phyloP scores from a whole-genome alignment of 2,797 vertebrate genomes.

The Calcarius lapponicus region DNA sequence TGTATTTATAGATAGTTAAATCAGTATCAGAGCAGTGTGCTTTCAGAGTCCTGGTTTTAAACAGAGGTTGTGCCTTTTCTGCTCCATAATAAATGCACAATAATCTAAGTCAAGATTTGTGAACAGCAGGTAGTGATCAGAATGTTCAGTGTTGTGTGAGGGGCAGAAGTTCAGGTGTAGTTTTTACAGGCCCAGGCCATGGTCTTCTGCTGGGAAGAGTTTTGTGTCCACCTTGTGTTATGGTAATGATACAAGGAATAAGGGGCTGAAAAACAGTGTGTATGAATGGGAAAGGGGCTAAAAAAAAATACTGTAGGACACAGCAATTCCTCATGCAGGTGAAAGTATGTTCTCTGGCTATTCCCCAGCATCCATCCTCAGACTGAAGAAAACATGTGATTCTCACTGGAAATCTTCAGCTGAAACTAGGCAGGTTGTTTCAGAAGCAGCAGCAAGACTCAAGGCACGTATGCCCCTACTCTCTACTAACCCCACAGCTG shows the following conservation, averaged over 20 bases:
- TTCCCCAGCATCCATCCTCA: neutral
- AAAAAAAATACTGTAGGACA: neutral
- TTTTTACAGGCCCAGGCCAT: neutral
- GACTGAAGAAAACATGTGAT: neutral
- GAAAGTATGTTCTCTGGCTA: neutral
- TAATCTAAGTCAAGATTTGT: neutral
- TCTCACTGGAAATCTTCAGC: neutral
- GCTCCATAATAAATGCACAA: neutral
- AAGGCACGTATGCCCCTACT: neutral
- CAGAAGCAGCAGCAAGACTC: neutral
- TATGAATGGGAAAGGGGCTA: neutral
- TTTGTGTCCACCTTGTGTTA: neutral
- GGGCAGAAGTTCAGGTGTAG: neutral
- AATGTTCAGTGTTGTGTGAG: neutral
- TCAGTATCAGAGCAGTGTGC: neutral
- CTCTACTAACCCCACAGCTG: neutral
- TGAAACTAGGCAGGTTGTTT: neutral
- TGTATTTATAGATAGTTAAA: neutral
- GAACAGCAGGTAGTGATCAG: neutral
- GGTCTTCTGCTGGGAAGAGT: neutral
- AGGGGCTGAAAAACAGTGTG: neutral
- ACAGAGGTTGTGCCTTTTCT: neutral
- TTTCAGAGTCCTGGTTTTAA: neutral
- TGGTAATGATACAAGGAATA: neutral
- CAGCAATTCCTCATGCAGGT: neutral